Conservation (phyloP, 2,113 vertebrate genomes). For the Actinemys pallida region DNA sequence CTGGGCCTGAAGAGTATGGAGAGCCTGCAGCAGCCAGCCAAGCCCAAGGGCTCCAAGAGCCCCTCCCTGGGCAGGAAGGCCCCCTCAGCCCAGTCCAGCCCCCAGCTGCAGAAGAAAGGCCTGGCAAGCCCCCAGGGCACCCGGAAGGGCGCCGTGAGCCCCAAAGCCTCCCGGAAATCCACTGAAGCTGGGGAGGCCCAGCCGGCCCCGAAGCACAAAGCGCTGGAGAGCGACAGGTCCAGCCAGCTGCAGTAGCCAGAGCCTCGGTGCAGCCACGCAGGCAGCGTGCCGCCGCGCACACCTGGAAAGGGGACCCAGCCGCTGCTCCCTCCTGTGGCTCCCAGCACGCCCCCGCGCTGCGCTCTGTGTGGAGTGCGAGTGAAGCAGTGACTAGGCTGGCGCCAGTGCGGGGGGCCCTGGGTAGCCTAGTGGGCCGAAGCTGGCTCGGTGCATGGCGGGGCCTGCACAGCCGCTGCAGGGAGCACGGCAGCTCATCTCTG, state of each 20-base stretch:
- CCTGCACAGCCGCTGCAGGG: neutral
- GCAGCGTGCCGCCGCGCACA: fast-evolving
- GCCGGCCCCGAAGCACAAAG: slow-evolving; percentile 64
- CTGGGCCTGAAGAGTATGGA: slow-evolving; percentile 88
- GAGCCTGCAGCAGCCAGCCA: slow-evolving; percentile 77
- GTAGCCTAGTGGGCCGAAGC: neutral
- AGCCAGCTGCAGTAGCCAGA: neutral
- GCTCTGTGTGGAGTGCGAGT: slow-evolving; percentile 59
- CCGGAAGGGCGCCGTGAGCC: slow-evolving; percentile 83
- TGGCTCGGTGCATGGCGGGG: neutral
- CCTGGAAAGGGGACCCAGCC: neutral
- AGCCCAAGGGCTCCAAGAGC: slow-evolving; percentile 90
- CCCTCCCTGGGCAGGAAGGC: slow-evolving; percentile 87
- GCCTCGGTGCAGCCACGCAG: fast-evolving
- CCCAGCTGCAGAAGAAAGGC: slow-evolving; percentile 90
- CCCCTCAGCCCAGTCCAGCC: slow-evolving; percentile 84
- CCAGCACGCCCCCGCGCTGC: fast-evolving
- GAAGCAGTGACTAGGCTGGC: neutral
- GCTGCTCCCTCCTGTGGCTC: neutral
- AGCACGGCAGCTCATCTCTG: neutral
- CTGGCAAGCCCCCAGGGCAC: slow-evolving; percentile 84
- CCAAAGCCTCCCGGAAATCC: slow-evolving; percentile 82
- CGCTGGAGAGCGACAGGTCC: slow-evolving; percentile 28
- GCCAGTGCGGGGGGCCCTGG: fast-evolving
- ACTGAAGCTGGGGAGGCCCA: slow-evolving; percentile 74